These are phyloP conservation scores for Scytalopus superciliaris DNA, from an alignment of 2,113 vertebrate genomes.

Conservation along the genomic window DNA sequence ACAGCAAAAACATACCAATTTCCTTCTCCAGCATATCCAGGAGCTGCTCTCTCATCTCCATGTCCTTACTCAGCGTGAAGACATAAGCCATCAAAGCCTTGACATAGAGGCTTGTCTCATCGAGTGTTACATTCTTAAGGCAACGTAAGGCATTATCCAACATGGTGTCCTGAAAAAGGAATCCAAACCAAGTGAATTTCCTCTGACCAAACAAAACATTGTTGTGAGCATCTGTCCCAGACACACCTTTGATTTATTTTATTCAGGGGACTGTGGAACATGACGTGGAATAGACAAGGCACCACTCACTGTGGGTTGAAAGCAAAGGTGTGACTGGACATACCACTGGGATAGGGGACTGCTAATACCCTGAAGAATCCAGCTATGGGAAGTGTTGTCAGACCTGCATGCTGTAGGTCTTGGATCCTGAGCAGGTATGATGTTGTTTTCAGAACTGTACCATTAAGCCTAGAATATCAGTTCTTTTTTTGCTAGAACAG, in stretches of 20 bases:
- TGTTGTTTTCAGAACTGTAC: not conserved
- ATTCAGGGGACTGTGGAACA: rapidly evolving
- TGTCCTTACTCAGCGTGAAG: constrained; percentile 34
- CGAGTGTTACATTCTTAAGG: constrained; percentile 4
- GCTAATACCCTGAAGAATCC: not conserved
- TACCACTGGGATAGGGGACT: not conserved
- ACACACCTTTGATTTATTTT: not conserved
- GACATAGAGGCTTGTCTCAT: constrained; percentile 33
- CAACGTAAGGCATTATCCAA: constrained; percentile 44
- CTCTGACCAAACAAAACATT: not conserved
- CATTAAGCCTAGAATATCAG: not conserved
- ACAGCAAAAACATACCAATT: constrained; percentile 12
- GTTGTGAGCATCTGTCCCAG: not conserved
- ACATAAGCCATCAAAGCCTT: constrained; percentile 64
- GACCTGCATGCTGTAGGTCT: not conserved
- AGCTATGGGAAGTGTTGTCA: not conserved
- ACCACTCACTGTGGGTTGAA: not conserved
- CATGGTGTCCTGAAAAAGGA: constrained; percentile 30
- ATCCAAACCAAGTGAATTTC: not conserved
- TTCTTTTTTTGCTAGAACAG: not conserved
- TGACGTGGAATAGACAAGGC: not conserved
- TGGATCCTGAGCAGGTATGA: rapidly evolving
- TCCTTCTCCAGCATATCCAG: constrained; percentile 11
- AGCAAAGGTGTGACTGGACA: not conserved
- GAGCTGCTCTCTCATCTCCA: constrained; percentile 19